Evolutionary conservation across 2,797 vertebrate genomes (phyloP).

Genomic region (Apogon hyalosoma): DNA sequence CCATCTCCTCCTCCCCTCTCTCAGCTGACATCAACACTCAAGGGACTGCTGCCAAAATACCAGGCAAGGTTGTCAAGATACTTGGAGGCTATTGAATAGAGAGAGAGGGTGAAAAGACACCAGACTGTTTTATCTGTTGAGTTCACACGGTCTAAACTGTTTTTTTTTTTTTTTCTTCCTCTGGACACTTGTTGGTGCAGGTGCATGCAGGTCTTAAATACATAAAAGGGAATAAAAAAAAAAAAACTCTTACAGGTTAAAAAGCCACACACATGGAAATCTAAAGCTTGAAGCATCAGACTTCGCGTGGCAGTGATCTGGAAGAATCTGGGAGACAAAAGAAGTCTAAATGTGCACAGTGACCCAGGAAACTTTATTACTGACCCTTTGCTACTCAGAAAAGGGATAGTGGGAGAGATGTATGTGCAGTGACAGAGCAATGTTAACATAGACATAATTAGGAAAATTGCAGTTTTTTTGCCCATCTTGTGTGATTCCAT

Average conservation of each 20-base stretch:
- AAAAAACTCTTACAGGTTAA: slow-evolving; percentile 13
- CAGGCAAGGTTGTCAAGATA: slow-evolving; percentile 84
- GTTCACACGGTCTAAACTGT: slow-evolving; percentile 54
- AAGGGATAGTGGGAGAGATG: slow-evolving; percentile 23
- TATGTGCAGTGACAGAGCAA: slow-evolving; percentile 16
- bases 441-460: slow-evolving; percentile 31
- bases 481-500: neutral
- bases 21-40: slow-evolving; percentile 88
- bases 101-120: slow-evolving; percentile 62
- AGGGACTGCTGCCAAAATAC: slow-evolving; percentile 84
- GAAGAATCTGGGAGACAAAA: slow-evolving; percentile 59
- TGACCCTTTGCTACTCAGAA: slow-evolving; percentile 42
- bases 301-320: slow-evolving; percentile 51
- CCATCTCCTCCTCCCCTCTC: slow-evolving; percentile 51
- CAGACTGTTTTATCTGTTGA: slow-evolving; percentile 55
- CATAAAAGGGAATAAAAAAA: neutral
- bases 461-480: slow-evolving; percentile 15
- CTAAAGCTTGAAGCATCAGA: slow-evolving; percentile 36
- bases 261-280: slow-evolving; percentile 10
- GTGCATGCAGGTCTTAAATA: slow-evolving; percentile 35
- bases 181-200: slow-evolving; percentile 37
- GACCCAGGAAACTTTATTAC: slow-evolving; percentile 65
- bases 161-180: slow-evolving; percentile 10
- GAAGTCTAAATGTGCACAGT: slow-evolving; percentile 57
- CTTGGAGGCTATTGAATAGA: slow-evolving; percentile 80